These are phyloP conservation scores for Harpagoxenus sublaevis DNA, from an alignment of 2,888 invertebrate genomes.

Conservation along the genomic window DNA sequence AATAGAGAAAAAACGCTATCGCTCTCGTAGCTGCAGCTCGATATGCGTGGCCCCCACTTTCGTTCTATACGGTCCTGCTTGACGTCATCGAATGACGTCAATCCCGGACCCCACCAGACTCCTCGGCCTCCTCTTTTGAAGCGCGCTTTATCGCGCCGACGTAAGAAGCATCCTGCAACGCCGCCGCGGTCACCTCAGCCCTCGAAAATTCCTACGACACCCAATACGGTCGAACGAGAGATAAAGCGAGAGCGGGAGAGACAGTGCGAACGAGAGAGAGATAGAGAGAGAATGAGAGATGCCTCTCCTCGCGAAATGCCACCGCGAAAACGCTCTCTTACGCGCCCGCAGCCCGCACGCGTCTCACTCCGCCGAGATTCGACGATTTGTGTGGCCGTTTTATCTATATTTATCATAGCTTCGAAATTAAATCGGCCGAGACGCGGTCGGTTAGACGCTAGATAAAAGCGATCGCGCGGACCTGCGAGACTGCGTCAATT, in stretches of 20 bases:
- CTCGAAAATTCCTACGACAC: conserved; percentile 63
- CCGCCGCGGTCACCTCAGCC: conserved; percentile 61
- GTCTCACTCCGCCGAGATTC: conserved; percentile 1
- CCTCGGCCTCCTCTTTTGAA: conserved; percentile 57
- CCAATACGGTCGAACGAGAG: conserved; percentile 62
- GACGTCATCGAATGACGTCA: conserved; percentile 84
- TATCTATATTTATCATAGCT: conserved; percentile 50
- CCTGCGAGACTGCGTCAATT: not conserved
- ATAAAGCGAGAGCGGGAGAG: conserved; percentile 23
- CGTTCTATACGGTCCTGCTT: conserved; percentile 81
- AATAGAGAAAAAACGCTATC: not conserved
- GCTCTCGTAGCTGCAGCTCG: not conserved
- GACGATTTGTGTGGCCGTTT: conserved; percentile 23
- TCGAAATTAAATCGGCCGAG: conserved; percentile 37
- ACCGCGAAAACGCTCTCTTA: conserved; percentile 45
- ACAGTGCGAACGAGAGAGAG: not conserved
- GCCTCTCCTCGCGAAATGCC: conserved; percentile 62
- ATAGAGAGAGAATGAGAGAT: not conserved
- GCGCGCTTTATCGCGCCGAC: conserved; percentile 73
- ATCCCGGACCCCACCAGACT: conserved; percentile 78
- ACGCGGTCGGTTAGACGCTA: not conserved
- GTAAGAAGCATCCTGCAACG: conserved; percentile 67
- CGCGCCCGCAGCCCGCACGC: not conserved
- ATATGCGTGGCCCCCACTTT: conserved; percentile 64
- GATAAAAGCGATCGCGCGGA: conserved; percentile 27